These are phyloP conservation scores for Palloptera scutellata DNA, from an alignment of 2,888 invertebrate genomes.

Conservation along the genomic window DNA sequence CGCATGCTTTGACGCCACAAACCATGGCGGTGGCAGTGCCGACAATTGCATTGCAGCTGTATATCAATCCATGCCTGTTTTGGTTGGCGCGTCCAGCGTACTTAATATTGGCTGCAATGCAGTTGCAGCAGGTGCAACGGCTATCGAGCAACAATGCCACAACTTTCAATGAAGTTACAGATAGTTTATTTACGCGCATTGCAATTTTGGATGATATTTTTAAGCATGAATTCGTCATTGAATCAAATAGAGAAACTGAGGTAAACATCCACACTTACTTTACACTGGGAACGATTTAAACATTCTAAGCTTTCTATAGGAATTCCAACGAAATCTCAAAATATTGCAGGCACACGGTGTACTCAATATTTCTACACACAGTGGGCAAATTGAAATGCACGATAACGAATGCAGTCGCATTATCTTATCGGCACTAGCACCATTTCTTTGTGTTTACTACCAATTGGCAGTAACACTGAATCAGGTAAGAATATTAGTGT, in stretches of 20 bases:
- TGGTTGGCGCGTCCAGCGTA: conserved; percentile 74
- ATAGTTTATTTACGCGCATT: conserved; percentile 44
- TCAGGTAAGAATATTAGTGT: conserved; percentile 63
- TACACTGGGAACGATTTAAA: background rate
- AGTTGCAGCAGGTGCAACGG: conserved; percentile 47
- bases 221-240: conserved; percentile 72
- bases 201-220: conserved; percentile 66
- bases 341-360: conserved; percentile 45
- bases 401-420: conserved; percentile 60
- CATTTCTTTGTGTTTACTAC: conserved; percentile 72
- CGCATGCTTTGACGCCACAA: conserved; percentile 70
- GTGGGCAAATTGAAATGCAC: conserved; percentile 51
- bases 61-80: conserved; percentile 78
- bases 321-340: conserved; percentile 64
- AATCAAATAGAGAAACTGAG: conserved; percentile 67
- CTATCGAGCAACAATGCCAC: conserved; percentile 16
- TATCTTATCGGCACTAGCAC: conserved; percentile 70
- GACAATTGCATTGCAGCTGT: conserved; percentile 75
- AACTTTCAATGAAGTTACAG: conserved; percentile 33
- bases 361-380: conserved; percentile 55
- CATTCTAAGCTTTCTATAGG: conserved; percentile 53
- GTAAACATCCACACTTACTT: conserved; percentile 43
- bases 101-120: conserved; percentile 64
- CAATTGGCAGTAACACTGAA: conserved; percentile 66
- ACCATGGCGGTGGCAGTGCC: conserved; percentile 77